Conservation (phyloP, 2,113 vertebrate species). For the Irena cyanogastra region DNA sequence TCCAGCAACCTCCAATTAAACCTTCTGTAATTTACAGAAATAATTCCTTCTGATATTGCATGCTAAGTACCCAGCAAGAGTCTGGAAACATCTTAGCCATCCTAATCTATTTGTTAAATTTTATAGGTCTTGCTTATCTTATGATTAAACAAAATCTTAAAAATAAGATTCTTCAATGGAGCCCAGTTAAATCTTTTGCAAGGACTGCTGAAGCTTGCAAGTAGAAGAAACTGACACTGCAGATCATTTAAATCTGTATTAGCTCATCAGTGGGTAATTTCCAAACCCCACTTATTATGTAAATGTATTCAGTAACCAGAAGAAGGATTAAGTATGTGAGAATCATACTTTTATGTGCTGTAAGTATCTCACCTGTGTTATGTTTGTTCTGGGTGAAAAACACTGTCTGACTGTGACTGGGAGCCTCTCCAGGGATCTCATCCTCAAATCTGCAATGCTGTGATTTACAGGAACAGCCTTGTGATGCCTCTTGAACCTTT, state of each 20-base stretch:
- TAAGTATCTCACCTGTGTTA: constrained; percentile 3
- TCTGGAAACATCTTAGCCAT: neutral
- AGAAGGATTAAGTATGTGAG: neutral
- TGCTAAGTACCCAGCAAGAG: neutral
- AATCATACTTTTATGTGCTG: neutral
- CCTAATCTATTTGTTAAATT: neutral
- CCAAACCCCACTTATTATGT: neutral
- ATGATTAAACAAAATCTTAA: neutral
- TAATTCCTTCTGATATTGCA: neutral
- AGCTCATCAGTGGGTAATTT: constrained; percentile 18
- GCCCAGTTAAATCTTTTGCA: neutral
- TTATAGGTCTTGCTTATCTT: neutral
- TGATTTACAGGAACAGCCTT: neutral
- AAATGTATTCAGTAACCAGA: constrained; percentile 3
- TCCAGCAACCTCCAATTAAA: neutral
- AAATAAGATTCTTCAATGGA: neutral
- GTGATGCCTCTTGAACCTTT: neutral
- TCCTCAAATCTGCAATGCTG: neutral
- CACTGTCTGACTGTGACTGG: neutral
- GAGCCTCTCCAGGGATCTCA: neutral
- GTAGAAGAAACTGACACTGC: neutral
- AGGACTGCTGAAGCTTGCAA: neutral
- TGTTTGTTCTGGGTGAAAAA: neutral
- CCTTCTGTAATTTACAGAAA: neutral
- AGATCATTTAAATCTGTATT: constrained; percentile 36